Base-by-base conservation (phyloP, 1,140 invertebrate species). In the Helicoverpa zea region DNA sequence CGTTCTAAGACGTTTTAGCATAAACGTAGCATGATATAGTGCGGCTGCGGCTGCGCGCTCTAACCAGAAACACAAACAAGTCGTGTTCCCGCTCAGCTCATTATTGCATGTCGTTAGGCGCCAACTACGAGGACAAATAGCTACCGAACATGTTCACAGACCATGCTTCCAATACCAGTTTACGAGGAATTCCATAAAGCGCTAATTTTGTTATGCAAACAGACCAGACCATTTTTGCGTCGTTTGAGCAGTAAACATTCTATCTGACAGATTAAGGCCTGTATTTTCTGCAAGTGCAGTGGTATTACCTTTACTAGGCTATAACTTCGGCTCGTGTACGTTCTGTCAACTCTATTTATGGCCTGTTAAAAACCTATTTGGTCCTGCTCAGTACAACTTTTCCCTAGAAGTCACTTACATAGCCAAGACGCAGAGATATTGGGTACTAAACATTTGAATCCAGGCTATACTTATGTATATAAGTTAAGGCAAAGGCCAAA, bases 71-170 rank as follows among this genome's bases (percentile, higher is more conserved):
- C 12, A 72, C 87, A 91, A 93, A 93, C 89, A 91, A 66, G 68
- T 13, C 79, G 74, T 80, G 82, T 82, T 87, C 83, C 87, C 84
- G 83, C 78, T 79, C 84, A 81, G 73, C 87, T 90, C 88, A 90
- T 94, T 91, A 94, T 90, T 83, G 86, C 88, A 83, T 92, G 91
- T 93, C 91, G 89, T 92, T 91, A 89, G 83, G 86, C 88, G 90
- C 87, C 85, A 94, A 93, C 84, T 83, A 86, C 16, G 81, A 87
- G 77, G 29, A 72, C 86, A 90, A 92, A 92, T 87, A 86, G 72
- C 63, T 79, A 79, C 76, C 51, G 64, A 70, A 79, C 75, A 66
- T 56, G 61, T 66, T 76, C 74, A 54, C 68, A 54, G 68, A 72
- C 68, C 49, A n/a, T 54, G 30, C 68, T 61, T 72, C 16, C 47